phyloP scores from a whole-genome alignment of 1,140 invertebrate genomes.

The Euwallacea fornicatus region DNA sequence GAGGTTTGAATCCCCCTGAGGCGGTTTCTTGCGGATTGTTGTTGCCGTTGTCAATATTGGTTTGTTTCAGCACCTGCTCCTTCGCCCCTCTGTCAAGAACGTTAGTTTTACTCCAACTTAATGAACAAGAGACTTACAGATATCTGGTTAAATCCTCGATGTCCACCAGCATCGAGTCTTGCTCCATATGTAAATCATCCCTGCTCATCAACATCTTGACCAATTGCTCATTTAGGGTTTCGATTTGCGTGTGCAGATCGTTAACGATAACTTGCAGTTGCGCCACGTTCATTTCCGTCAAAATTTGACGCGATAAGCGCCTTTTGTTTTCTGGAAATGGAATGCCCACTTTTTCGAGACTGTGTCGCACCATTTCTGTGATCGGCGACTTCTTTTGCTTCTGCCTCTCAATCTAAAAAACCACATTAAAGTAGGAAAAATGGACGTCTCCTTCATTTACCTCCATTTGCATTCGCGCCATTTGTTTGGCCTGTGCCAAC shows the following conservation, averaged over 20 bases:
- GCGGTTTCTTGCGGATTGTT: conserved; percentile 33
- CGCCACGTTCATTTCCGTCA: conserved; percentile 92
- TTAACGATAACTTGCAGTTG: conserved; percentile 94
- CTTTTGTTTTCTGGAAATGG: conserved; percentile 78
- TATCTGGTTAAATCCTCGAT: conserved; percentile 94
- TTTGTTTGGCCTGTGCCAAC: conserved; percentile 86
- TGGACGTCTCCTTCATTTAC: conserved; percentile 54
- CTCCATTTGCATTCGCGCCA: conserved; percentile 92
- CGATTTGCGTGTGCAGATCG: conserved; percentile 91
- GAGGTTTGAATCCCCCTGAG: conserved; percentile 47
- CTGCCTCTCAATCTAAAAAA: conserved; percentile 66
- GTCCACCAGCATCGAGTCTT: conserved; percentile 96
- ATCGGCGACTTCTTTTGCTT: conserved; percentile 80
- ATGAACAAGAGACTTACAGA: conserved; percentile 64
- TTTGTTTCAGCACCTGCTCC: conserved; percentile 55
- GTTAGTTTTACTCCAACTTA: neutral
- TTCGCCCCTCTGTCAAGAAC: conserved; percentile 54
- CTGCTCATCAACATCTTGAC: conserved; percentile 84
- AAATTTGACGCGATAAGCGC: conserved; percentile 76
- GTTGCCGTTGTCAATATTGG: conserved; percentile 48
- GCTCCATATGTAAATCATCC: conserved; percentile 94
- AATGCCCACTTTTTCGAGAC: conserved; percentile 80
- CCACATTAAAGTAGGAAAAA: conserved; percentile 3
- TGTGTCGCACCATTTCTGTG: conserved; percentile 78
- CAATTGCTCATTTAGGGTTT: conserved; percentile 85